Evolutionary conservation across 2,797 vertebrate genomes (phyloP), one percentile per base, ranked within the genome.

Genomic region (Bufotes viridis): DNA sequence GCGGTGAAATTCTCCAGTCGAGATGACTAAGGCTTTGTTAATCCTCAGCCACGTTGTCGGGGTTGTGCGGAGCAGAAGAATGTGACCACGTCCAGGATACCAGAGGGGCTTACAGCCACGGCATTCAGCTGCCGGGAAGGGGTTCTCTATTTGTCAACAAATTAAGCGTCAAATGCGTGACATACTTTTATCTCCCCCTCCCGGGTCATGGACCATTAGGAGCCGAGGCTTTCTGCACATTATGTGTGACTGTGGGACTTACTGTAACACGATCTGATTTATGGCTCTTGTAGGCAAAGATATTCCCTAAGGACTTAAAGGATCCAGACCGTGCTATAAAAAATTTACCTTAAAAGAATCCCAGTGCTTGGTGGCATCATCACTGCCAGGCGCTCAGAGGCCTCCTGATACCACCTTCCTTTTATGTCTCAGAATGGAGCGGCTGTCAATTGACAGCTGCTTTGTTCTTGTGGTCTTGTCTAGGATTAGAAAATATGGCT

Each of bases 91-190:
- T 82, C 65, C 81, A 34, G 42, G 75, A 84, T 80, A 65, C 63
- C 88, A 24, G 18, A 81, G 29, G 85, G 85, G 69, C 22, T 87
- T 61, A n/a, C 78, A 24, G 55, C 26, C 29, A 42, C 12, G 63
- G 12, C 2, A 11, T 24, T 81, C 87, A 89, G 87, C 87, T 89
- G 87, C 69, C 63, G 67, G 29, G 57, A 51, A 72, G 51, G 65
- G 57, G 76, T 85, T 76, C 85, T 60, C 24, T 85, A 84, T 89
- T 85, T 89, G 87, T 89, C 87, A 89, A 81, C 82, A 89, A 89
- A 89, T 89, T 81, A 85, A 74, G 78, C 72, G 7, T 81, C 65
- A 69, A 75, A 85, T 85, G 78, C 75, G 83, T 74, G 63, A 82
- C 69, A 89, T 85, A 76, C 83, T 81, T 85, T 76, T 14, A 76